Evolutionary conservation across 2,888 invertebrate species (phyloP).

Genomic region (Habroteleia sp.): DNA sequence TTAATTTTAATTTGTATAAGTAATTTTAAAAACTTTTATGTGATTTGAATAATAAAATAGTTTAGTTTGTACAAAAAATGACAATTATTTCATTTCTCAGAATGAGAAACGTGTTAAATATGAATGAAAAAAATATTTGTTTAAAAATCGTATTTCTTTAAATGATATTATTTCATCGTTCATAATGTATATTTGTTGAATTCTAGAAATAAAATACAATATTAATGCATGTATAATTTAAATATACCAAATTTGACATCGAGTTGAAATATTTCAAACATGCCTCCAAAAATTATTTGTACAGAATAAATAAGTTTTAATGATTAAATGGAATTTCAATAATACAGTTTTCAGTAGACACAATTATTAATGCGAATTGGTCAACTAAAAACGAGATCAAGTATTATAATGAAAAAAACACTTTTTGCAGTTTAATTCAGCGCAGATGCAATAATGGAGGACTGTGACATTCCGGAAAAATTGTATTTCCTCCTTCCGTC

Average conservation of each 20-base stretch:
- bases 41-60: too few relatives aligned
- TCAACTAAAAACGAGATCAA: constrained; percentile 33
- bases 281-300: too few relatives aligned
- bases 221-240: too few relatives aligned
- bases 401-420: constrained; percentile 23
- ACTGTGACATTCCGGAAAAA: background rate
- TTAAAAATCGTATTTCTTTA: background rate
- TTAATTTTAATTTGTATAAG: too few relatives aligned
- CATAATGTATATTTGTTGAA: background rate
- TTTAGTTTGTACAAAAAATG: too few relatives aligned
- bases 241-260: too few relatives aligned
- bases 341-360: background rate
- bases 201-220: too few relatives aligned
- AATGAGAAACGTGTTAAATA: too few relatives aligned
- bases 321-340: constrained; percentile 1
- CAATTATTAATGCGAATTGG: constrained; percentile 6
- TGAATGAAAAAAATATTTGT: too few relatives aligned
- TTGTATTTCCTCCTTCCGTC: background rate
- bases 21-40: too few relatives aligned
- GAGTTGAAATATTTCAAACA: background rate
- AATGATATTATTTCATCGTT: background rate
- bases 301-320: constrained; percentile 8
- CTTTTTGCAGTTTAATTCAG: constrained; percentile 16
- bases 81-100: too few relatives aligned
- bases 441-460: constrained; percentile 19